These are phyloP conservation scores for Rhea pennata DNA, from an alignment of 2,113 vertebrate genomes.

Conservation along the genomic window DNA sequence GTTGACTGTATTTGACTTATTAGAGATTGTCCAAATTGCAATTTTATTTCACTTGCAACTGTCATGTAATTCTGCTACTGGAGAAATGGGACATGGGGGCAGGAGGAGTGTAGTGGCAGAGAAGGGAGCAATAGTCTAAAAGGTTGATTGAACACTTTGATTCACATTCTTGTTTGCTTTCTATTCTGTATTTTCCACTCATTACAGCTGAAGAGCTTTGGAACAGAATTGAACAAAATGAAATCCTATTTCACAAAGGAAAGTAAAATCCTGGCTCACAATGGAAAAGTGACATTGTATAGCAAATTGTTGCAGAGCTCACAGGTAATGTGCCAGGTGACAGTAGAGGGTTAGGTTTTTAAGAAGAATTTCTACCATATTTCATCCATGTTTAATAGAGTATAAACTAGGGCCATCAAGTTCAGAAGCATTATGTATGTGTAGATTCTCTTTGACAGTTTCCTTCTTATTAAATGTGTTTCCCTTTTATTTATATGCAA, in stretches of 20 bases:
- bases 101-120: not conserved
- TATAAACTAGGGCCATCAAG: not conserved
- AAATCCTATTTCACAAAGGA: slow-evolving; percentile 81
- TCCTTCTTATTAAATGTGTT: not conserved
- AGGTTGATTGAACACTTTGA: fast-evolving
- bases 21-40: not conserved
- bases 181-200: not conserved
- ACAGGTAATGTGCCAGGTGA: slow-evolving; percentile 68
- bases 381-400: not conserved
- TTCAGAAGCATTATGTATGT: not conserved
- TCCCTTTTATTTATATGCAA: not conserved
- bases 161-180: not conserved
- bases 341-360: not conserved
- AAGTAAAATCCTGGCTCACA: slow-evolving; percentile 80
- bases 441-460: not conserved
- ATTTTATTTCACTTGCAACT: not conserved
- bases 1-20: not conserved
- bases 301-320: slow-evolving; percentile 73
- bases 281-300: slow-evolving; percentile 77
- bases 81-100: not conserved
- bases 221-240: slow-evolving; percentile 80
- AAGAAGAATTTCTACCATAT: not conserved
- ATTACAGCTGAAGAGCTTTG: slow-evolving; percentile 77
- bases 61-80: not conserved
- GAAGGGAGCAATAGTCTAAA: not conserved